A percentile compares a stretch with the other conserved stretches of the same genome.
phyloP scores from a whole-genome alignment of 2,113 vertebrate genomes.

The Synchiropus splendidus region DNA sequence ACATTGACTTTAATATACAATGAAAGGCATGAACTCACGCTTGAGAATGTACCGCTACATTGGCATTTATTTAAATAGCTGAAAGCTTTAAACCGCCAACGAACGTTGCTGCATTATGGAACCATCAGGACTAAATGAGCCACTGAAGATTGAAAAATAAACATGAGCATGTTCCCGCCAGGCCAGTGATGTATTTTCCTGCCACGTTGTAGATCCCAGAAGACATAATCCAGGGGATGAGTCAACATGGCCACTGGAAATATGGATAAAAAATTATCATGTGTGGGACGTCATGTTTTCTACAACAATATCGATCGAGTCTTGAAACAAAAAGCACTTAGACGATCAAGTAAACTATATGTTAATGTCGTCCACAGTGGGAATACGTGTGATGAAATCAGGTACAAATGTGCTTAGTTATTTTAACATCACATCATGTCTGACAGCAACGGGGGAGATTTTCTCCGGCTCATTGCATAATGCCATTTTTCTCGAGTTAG shows the following conservation, averaged over 20 bases:
- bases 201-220: neutral
- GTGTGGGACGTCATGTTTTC: constrained; percentile 13
- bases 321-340: no score
- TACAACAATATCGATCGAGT: constrained; percentile 30
- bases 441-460: constrained; percentile 41
- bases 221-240: constrained; percentile 13
- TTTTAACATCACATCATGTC: no score
- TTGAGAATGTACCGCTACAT: neutral
- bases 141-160: constrained; percentile 5
- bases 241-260: constrained; percentile 10
- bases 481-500: constrained; percentile 38
- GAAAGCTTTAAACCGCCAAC: no score
- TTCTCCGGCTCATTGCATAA: constrained; percentile 36
- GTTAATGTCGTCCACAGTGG: no score
- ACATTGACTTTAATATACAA: constrained; percentile 20
- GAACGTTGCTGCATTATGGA: no score
- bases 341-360: no score
- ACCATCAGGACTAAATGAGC: constrained; percentile 6
- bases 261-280: constrained; percentile 3
- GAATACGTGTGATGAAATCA: no score
- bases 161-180: constrained; percentile 4
- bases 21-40: constrained; percentile 10
- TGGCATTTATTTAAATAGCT: constrained; percentile 10
- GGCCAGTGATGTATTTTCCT: constrained; percentile 11
- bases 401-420: no score